Conservation (phyloP, 2,797 vertebrate species). For the Pachyuromys duprasi region DNA sequence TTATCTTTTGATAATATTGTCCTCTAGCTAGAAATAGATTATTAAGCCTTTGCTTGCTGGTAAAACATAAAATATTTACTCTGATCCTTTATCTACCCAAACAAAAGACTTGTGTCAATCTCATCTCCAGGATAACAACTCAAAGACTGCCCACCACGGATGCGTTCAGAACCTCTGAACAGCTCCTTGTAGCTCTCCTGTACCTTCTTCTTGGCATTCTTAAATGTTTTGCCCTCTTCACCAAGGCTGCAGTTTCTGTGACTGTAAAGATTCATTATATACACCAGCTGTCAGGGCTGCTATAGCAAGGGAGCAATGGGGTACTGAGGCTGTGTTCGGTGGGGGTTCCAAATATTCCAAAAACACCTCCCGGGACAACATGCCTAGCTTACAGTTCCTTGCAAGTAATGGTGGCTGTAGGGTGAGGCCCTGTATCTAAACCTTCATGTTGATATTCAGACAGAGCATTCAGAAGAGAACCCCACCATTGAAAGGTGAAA, state of each 20-base stretch:
- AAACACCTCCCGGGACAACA: slow-evolving; percentile 6
- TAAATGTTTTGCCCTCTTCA: slow-evolving; percentile 65
- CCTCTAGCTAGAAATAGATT: background rate
- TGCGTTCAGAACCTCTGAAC: background rate
- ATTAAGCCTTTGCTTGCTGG: background rate
- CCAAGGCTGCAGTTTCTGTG: slow-evolving; percentile 28
- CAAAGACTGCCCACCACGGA: slow-evolving; percentile 5
- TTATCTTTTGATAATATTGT: background rate
- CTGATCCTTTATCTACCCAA: background rate
- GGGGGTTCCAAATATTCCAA: background rate
- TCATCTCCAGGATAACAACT: slow-evolving; percentile 11
- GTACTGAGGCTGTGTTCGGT: background rate
- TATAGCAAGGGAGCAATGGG: background rate
- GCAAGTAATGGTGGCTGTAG: background rate
- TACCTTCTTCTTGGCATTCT: slow-evolving; percentile 65
- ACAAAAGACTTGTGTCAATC: background rate
- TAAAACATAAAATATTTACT: slow-evolving; percentile 17
- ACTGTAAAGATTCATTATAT: slow-evolving; percentile 59
- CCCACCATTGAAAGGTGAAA: background rate
- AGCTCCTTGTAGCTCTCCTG: slow-evolving; percentile 22
- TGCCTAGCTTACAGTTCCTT: slow-evolving; percentile 32
- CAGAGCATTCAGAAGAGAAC: background rate
- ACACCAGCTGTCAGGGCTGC: background rate
- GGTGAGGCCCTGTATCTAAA: background rate
- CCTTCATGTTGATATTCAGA: background rate